phyloP scores from a whole-genome alignment of 92 coral and sea anemone genomes.

The Parazoanthus darwini region DNA sequence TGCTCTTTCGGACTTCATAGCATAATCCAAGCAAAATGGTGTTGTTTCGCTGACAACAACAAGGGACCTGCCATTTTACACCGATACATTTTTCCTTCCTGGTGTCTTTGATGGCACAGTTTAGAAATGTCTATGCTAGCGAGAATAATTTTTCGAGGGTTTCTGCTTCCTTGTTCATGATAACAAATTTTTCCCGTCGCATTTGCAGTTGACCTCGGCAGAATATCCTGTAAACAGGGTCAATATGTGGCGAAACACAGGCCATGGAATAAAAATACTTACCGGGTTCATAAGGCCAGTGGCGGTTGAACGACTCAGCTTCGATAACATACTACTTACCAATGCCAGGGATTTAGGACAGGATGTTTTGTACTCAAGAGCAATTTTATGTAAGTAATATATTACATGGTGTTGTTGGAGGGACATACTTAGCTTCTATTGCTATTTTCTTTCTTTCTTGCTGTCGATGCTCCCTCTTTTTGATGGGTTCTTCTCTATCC shows the following conservation, averaged over 20 bases:
- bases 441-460: background rate
- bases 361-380: too few species aligned
- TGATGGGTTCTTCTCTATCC: slow-evolving; percentile 29
- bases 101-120: slow-evolving; percentile 50
- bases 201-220: slow-evolving; percentile 38
- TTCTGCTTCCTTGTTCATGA: slow-evolving; percentile 30
- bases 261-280: slow-evolving; percentile 63
- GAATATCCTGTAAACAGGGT: slow-evolving; percentile 6
- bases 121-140: slow-evolving; percentile 59
- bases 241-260: slow-evolving; percentile 55
- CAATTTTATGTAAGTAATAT: too few species aligned
- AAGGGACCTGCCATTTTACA: slow-evolving; percentile 40
- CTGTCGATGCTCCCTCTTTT: background rate
- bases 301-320: background rate
- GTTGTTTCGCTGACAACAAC: slow-evolving; percentile 51
- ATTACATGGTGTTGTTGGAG: background rate
- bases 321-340: too few species aligned
- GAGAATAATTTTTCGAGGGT: slow-evolving; percentile 57
- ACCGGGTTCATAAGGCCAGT: slow-evolving; percentile 62
- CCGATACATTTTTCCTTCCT: slow-evolving; percentile 50
- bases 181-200: slow-evolving; percentile 22
- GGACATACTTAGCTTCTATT: slow-evolving; percentile 34
- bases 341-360: too few species aligned
- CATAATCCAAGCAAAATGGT: slow-evolving; percentile 61
- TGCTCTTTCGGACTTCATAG: slow-evolving; percentile 55